Base-by-base conservation (phyloP, 2,888 invertebrate species). In the Andrena bucephala region DNA sequence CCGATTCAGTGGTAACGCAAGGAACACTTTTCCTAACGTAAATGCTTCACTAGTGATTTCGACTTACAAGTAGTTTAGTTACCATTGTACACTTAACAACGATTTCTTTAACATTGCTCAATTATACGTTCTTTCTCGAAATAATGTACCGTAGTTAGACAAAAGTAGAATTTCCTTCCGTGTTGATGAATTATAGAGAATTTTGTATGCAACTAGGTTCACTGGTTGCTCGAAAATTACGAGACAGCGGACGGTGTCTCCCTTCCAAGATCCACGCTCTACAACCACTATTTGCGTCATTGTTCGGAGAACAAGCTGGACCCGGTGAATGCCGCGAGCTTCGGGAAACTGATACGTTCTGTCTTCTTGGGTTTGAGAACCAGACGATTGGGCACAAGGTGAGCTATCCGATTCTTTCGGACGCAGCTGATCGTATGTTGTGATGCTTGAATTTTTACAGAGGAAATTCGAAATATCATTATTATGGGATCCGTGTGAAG, bases 381-480 rank as follows among this genome's bases (percentile, higher is more conserved):
- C 20, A 95, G 99, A 89, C 96, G 99, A 73, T 95, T 99, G 63
- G 99, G 99, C 85, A 99, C 99, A 2, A 96, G 98, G 97, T 96
- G 72, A 72, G 42, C 0, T 8, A 48, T 24, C 20, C 6, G 4
- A 57, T 31, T 16, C 3, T 29, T n/a, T 20, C 20, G 8, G 13
- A 6, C 3, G 2, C 6, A 42, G 13, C 31, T 8, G 24, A 29
- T 24, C 24, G 5, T 36, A 54, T 57, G n/a, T 24, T 1, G 0
- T 8, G 7, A 31, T 16, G 10, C 31, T 66, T 65, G 10, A 29
- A 2, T 5, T 76, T 72, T 69, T 54, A 0, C 36, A 97, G 98
- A 90, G 99, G 99, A 50, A 99, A 99, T 95, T 99, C 99, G 36
- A 99, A 99, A 94, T 99, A 99, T 94, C 99, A 99, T 95, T 99